Conservation (phyloP, 2,113 vertebrate genomes). For the Sminthopsis crassicaudata region DNA sequence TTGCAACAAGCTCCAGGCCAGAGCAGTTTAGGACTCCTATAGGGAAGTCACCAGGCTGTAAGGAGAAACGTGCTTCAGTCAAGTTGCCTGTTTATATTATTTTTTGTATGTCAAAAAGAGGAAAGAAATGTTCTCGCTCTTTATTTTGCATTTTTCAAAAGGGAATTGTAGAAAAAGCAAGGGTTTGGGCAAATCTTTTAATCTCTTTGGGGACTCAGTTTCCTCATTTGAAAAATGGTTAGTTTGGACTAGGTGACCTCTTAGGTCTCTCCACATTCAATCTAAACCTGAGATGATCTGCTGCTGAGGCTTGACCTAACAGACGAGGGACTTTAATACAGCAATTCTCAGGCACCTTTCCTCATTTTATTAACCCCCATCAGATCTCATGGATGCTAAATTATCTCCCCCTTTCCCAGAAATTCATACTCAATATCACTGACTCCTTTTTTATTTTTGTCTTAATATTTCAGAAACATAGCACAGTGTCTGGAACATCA, state of each 20-base stretch:
- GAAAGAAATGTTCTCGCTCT: neutral
- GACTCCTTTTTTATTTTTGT: neutral
- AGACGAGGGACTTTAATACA: neutral
- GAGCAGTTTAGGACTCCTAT: neutral
- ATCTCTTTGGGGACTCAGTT: neutral
- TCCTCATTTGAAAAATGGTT: neutral
- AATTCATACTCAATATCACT: neutral
- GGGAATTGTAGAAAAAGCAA: slow-evolving; percentile 28
- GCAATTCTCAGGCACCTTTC: neutral
- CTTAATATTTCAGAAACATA: neutral
- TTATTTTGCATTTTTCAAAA: slow-evolving; percentile 23
- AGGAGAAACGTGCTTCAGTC: neutral
- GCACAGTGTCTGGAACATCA: neutral
- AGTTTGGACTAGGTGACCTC: neutral
- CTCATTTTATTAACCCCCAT: neutral
- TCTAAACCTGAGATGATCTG: neutral
- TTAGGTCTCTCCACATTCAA: neutral
- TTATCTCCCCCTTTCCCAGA: neutral
- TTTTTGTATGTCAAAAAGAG: neutral
- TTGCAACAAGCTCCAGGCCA: neutral
- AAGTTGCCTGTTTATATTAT: neutral
- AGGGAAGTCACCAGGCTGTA: neutral
- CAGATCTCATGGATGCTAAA: neutral
- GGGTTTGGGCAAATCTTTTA: neutral
- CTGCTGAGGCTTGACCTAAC: neutral